Percentiles rank a stretch among this genome's conserved stretches.
These are phyloP conservation scores for Phasianus colchicus DNA, from an alignment of 2,113 vertebrate species.

Conservation along the genomic window DNA sequence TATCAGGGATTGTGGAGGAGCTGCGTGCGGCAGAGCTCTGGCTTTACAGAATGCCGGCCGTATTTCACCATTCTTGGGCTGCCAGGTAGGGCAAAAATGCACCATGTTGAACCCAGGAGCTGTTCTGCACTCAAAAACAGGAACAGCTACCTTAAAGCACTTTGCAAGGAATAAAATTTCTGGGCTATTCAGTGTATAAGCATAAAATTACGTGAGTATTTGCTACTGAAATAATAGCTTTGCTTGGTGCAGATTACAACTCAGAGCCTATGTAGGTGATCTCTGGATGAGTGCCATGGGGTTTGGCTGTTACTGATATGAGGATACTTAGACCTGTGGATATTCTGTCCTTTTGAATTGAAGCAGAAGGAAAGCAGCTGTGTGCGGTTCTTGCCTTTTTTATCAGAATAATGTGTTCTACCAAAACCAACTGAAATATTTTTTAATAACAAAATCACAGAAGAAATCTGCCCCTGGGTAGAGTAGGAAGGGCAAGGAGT, in stretches of 20 bases:
- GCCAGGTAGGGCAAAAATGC: constrained; percentile 82
- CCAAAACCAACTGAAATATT: neutral
- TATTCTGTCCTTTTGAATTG: neutral
- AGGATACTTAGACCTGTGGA: neutral
- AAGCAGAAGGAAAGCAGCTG: neutral
- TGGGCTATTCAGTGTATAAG: neutral
- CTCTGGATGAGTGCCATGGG: neutral
- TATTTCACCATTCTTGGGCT: constrained; percentile 90
- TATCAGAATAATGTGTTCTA: neutral
- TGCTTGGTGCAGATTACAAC: neutral
- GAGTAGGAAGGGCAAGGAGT: neutral
- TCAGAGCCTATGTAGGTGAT: neutral
- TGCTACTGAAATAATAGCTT: neutral
- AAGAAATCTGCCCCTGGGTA: neutral
- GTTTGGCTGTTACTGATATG: neutral
- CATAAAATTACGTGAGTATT: fast-evolving
- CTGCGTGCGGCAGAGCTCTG: constrained; percentile 87
- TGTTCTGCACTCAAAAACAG: neutral
- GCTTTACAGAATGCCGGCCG: constrained; percentile 89
- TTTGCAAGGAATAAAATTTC: fast-evolving
- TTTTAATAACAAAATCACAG: neutral
- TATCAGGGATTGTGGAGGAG: constrained; percentile 92
- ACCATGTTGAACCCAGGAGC: neutral
- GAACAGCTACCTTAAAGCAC: neutral
- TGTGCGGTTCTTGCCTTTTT: fast-evolving